These are phyloP conservation scores for Protophormia terraenovae DNA, from an alignment of 2,888 invertebrate genomes.

Conservation along the genomic window DNA sequence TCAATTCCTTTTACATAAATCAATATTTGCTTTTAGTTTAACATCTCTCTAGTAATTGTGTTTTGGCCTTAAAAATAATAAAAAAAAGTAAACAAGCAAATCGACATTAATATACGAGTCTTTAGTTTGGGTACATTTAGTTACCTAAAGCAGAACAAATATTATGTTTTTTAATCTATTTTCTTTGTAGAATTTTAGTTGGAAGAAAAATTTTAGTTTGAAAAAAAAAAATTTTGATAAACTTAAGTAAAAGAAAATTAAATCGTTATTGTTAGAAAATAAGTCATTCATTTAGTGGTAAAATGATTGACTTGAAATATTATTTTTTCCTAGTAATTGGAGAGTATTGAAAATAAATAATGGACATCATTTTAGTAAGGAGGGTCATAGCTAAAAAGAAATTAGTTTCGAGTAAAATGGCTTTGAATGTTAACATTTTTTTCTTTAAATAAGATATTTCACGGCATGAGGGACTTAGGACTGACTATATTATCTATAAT, in stretches of 20 bases:
- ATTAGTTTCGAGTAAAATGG: no score
- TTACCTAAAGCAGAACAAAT: not conserved
- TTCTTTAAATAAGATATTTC: no score
- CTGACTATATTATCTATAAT: no score
- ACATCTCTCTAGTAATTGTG: conserved; percentile 16
- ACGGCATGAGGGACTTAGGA: no score
- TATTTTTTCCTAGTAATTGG: no score
- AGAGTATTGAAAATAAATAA: no score
- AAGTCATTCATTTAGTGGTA: not conserved
- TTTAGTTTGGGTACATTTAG: not conserved
- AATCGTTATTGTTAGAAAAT: not conserved
- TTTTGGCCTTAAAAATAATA: not conserved
- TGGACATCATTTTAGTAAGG: no score
- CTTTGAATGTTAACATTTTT: no score
- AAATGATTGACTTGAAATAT: no score
- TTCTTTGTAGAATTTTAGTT: not conserved
- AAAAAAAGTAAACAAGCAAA: not conserved
- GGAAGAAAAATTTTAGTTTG: not conserved
- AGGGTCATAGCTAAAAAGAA: no score
- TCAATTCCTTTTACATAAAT: conserved; percentile 48
- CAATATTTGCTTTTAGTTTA: conserved; percentile 46
- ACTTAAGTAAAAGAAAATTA: not conserved
- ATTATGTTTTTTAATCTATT: not conserved
- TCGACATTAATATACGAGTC: not conserved
- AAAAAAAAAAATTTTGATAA: not conserved